Evolutionary conservation across 2,797 vertebrate species (phyloP), one percentile per base, ranked within the genome.

Genomic region (Characodon lateralis): DNA sequence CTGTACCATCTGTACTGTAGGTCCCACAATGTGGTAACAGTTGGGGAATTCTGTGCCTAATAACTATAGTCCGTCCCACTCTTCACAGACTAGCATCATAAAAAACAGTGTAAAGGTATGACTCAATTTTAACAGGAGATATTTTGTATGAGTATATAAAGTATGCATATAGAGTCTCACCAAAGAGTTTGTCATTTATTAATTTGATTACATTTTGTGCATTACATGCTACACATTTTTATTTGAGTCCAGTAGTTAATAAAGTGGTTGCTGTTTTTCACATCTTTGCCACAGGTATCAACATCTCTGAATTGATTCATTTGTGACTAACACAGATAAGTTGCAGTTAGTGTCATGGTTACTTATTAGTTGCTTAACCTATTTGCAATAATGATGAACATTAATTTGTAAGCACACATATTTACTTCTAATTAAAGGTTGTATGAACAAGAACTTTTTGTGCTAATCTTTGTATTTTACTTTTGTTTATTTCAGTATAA

Each of bases 21-120:
- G 78, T 86, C 91, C 81, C 89, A 86, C 88, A 83, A 78, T 78
- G 84, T 88, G 87, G 87, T 83, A 85, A 80, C 73, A 72, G n/a
- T 41, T 74, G 79, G 76, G 74, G 89, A 82, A 79, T 90, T 74
- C 80, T 88, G 55, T 73, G 72, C 28, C 14, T 55, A 66, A 46
- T 66, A 66, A 68, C 28, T 28, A 65, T n/a, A 71, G 24, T 71
- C 43, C 14, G 76, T 82, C 28, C 63, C 35, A 48, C 20, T 59
- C n/a, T 18, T 35, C 18, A 65, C 10, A 68, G 63, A 65, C 8
- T 8, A 12, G 4, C 18, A 22, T 20, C 51, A 12, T 6, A 82
- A 41, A 43, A 61, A 43, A 61, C 39, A 48, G 22, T 0, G 0
- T 22, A 35, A 39, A 78, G 1, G 12, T 48, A 58, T 48, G 8